Conservation (phyloP, 2,797 vertebrate species). For the Mycteria americana region DNA sequence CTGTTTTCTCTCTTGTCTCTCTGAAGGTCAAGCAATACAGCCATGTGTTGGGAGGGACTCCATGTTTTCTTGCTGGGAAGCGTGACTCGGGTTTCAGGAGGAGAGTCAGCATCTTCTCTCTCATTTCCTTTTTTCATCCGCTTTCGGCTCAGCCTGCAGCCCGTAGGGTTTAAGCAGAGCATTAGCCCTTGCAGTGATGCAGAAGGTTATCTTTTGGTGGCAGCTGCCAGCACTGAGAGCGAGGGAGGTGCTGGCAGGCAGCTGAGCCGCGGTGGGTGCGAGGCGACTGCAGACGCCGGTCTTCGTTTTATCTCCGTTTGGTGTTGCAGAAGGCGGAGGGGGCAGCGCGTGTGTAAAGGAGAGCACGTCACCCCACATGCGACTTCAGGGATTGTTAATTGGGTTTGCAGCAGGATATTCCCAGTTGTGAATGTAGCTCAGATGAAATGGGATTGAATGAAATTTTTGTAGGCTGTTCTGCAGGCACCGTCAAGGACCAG, state of each 20-base stretch:
- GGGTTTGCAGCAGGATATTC: not conserved
- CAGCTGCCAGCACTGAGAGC: not conserved
- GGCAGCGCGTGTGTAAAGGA: not conserved
- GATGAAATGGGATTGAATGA: not conserved
- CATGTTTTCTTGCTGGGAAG: not conserved
- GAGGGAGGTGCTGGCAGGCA: not conserved
- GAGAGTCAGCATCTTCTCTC: not conserved
- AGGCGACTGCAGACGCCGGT: not conserved
- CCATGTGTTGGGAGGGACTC: fast-evolving
- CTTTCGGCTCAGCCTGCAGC: not conserved
- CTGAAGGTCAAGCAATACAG: constrained; percentile 15
- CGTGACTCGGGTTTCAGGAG: not conserved
- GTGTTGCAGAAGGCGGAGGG: not conserved
- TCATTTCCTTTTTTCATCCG: not conserved
- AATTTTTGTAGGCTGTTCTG: not conserved
- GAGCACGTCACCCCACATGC: fast-evolving
- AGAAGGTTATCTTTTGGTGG: not conserved
- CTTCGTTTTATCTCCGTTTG: fast-evolving
- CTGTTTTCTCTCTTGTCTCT: not conserved
- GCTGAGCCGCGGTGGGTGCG: not conserved
- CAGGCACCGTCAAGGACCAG: not conserved
- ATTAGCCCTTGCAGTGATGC: not conserved
- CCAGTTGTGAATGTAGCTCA: not conserved
- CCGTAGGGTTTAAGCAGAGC: not conserved
- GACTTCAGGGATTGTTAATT: fast-evolving